These are phyloP conservation scores for Amphimallon solstitiale DNA, from an alignment of 2,888 invertebrate species.

Conservation along the genomic window DNA sequence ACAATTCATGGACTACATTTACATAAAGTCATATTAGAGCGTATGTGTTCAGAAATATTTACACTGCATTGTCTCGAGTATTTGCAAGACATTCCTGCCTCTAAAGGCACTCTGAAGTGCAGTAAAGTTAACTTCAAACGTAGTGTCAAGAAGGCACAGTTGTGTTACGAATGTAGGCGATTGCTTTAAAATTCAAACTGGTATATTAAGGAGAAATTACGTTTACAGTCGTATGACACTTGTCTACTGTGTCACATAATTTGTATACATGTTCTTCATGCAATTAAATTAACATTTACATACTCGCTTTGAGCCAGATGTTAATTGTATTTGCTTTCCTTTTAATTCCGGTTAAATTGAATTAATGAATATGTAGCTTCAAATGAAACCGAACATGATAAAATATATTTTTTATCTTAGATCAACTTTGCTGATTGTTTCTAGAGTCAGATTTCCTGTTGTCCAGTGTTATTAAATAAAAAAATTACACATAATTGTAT, in stretches of 20 bases:
- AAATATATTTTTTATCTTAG: no score
- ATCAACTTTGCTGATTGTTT: no score
- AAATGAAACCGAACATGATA: no score
- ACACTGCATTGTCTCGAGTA: no score
- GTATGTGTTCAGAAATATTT: no score
- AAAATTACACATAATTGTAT: no score
- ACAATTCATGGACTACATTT: no score
- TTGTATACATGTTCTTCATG: constrained; percentile 1
- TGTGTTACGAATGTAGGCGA: constrained; percentile 5
- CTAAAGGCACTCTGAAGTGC: background rate
- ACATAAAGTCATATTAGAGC: no score
- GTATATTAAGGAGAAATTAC: background rate
- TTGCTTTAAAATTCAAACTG: background rate
- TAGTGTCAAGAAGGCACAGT: background rate
- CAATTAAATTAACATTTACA: constrained; percentile 7
- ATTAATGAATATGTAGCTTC: background rate
- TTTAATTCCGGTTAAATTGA: constrained; percentile 14
- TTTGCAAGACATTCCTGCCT: background rate
- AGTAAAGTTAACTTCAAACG: constrained; percentile 2
- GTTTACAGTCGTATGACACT: background rate
- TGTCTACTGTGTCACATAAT: background rate
- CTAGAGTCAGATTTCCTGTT: no score
- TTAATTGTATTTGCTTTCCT: background rate
- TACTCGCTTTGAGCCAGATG: background rate
- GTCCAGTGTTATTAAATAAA: no score